phyloP scores from a whole-genome alignment of 2,797 vertebrate genomes.

The Sardinella longiceps region DNA sequence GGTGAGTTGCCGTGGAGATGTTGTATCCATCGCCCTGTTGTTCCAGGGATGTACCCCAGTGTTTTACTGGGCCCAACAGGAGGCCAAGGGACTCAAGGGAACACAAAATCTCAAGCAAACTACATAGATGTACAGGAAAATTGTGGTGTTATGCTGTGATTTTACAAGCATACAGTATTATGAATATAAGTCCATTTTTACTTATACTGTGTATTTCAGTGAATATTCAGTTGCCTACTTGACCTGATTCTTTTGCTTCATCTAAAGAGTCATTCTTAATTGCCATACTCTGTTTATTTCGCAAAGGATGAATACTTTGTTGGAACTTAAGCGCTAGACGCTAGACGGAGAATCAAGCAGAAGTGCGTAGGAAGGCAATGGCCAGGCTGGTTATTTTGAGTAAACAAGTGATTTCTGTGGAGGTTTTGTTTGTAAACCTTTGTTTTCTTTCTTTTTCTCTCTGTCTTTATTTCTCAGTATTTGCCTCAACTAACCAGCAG shows the following conservation, averaged over 20 bases:
- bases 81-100: neutral
- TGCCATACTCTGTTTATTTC: too few species aligned
- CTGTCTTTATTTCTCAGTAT: slow-evolving; percentile 69
- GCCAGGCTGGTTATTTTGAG: too few species aligned
- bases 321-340: too few species aligned
- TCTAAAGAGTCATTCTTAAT: too few species aligned
- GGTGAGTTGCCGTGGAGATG: slow-evolving; percentile 67
- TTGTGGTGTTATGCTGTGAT: neutral
- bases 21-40: neutral
- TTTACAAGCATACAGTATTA: neutral
- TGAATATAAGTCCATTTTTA: neutral
- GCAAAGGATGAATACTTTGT: too few species aligned
- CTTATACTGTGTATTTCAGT: neutral
- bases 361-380: too few species aligned
- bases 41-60: neutral
- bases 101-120: neutral
- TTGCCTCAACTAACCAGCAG: slow-evolving; percentile 88
- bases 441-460: neutral
- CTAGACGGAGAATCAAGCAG: too few species aligned
- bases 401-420: neutral
- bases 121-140: neutral
- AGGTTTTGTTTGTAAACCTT: neutral
- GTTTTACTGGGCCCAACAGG: neutral
- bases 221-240: too few species aligned
- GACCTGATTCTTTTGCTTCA: too few species aligned